A percentile compares a stretch with the other conserved stretches of the same genome.
Evolutionary conservation across 2,113 vertebrate species (phyloP).

Genomic region (Gavia stellata): DNA sequence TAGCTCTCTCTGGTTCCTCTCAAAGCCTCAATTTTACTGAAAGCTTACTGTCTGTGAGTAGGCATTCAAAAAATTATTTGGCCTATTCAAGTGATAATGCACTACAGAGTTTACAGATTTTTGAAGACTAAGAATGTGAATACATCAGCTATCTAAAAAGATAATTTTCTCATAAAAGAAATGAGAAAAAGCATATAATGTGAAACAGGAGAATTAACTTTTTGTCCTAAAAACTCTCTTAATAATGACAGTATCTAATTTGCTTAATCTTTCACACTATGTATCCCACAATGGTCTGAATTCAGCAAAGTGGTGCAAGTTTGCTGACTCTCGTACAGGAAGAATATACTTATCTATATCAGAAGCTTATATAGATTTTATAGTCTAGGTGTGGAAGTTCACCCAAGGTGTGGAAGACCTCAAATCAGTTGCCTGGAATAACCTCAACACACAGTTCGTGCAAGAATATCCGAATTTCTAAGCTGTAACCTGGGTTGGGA

Average conservation of each 20-base stretch:
- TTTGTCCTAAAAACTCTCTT: slow-evolving; percentile 38
- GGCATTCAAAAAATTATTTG: slow-evolving; percentile 63
- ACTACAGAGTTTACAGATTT: slow-evolving; percentile 63
- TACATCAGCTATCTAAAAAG: slow-evolving; percentile 20
- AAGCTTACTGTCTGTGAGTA: slow-evolving; percentile 53
- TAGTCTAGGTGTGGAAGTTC: neutral
- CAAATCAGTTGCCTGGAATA: neutral
- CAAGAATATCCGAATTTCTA: neutral
- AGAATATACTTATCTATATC: neutral
- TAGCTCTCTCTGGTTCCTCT: slow-evolving; percentile 54
- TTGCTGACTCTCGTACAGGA: neutral
- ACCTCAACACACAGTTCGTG: neutral
- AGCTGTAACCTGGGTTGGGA: neutral
- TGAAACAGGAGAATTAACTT: slow-evolving; percentile 15
- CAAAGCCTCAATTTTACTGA: slow-evolving; percentile 40
- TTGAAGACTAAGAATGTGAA: slow-evolving; percentile 54
- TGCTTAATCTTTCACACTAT: slow-evolving; percentile 6
- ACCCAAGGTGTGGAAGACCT: neutral
- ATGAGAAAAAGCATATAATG: slow-evolving; percentile 31
- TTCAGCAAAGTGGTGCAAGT: neutral
- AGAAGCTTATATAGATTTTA: neutral
- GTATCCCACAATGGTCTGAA: neutral
- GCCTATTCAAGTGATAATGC: slow-evolving; percentile 70
- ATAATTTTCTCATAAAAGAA: slow-evolving; percentile 55
- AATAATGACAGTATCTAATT: neutral